These are phyloP conservation scores for Tineola bisselliella DNA, from an alignment of 2,888 invertebrate species.

Conservation along the genomic window DNA sequence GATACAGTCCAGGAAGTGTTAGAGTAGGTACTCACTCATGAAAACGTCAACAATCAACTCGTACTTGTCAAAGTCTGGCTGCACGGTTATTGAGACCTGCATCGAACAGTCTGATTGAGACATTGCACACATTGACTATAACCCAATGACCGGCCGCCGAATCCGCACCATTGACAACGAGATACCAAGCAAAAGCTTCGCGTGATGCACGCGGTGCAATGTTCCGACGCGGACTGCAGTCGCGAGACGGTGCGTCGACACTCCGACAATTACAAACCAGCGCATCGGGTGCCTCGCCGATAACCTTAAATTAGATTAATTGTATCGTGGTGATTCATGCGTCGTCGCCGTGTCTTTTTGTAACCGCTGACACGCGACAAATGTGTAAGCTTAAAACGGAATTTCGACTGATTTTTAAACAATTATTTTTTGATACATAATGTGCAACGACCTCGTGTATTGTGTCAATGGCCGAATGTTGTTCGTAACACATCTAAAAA, in stretches of 20 bases:
- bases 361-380: conserved; percentile 54
- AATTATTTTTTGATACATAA: conserved; percentile 7
- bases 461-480: conserved; percentile 10
- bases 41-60: conserved; percentile 64
- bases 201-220: conserved; percentile 9
- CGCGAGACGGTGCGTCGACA: conserved; percentile 62
- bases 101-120: conserved; percentile 61
- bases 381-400: conserved; percentile 36
- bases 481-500: not conserved
- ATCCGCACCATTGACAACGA: not conserved
- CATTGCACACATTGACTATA: conserved; percentile 34
- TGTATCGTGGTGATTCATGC: conserved; percentile 61
- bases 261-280: conserved; percentile 20
- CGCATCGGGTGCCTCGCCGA: conserved; percentile 54
- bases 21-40: conserved; percentile 53
- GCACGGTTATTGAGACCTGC: conserved; percentile 58
- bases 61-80: conserved; percentile 50
- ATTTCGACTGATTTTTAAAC: not conserved
- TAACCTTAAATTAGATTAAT: conserved; percentile 67
- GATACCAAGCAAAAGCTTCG: not conserved
- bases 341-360: conserved; percentile 13
- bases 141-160: not conserved
- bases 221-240: conserved; percentile 32
- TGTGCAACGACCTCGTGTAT: conserved; percentile 11
- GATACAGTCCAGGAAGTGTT: too few species aligned